These are phyloP conservation scores for Bombus affinis DNA, from an alignment of 1,140 invertebrate species.

Conservation along the genomic window DNA sequence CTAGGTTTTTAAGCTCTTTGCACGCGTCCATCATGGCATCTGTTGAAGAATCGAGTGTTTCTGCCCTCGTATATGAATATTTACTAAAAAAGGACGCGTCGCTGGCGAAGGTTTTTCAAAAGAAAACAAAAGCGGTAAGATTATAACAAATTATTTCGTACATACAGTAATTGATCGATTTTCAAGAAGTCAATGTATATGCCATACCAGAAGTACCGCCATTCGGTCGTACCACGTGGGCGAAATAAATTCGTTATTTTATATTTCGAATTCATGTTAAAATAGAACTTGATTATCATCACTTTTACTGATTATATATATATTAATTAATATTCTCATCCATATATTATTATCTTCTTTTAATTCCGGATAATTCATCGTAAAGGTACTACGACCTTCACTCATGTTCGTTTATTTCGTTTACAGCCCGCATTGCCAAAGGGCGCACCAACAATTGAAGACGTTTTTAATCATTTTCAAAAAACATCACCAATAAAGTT, in stretches of 20 bases:
- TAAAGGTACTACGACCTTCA: not conserved
- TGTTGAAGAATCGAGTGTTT: slow-evolving; percentile 69
- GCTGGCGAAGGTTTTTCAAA: slow-evolving; percentile 84
- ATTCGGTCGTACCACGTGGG: slow-evolving; percentile 72
- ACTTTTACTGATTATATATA: not conserved
- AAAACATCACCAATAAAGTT: slow-evolving; percentile 81
- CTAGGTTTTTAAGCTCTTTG: slow-evolving; percentile 12
- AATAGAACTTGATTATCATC: not conserved
- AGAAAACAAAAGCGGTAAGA: slow-evolving; percentile 86
- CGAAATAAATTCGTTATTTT: slow-evolving; percentile 6
- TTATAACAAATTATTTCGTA: slow-evolving; percentile 28
- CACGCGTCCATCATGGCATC: slow-evolving; percentile 72
- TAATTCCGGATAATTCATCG: not conserved
- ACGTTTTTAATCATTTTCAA: slow-evolving; percentile 82
- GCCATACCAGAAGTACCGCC: slow-evolving; percentile 53
- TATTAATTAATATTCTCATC: not conserved
- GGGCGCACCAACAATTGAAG: slow-evolving; percentile 81
- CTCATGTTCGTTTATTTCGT: slow-evolving; percentile 19
- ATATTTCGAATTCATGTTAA: not conserved
- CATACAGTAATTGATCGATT: slow-evolving; percentile 11
- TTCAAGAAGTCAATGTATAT: slow-evolving; percentile 2
- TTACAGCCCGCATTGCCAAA: slow-evolving; percentile 81
- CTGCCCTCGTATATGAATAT: slow-evolving; percentile 84
- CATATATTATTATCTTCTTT: not conserved
- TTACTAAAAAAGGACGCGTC: slow-evolving; percentile 83